Evolutionary conservation across 2,113 vertebrate genomes (phyloP), one percentile per base, ranked within the genome.

Genomic region (Chionodraco myersi): DNA sequence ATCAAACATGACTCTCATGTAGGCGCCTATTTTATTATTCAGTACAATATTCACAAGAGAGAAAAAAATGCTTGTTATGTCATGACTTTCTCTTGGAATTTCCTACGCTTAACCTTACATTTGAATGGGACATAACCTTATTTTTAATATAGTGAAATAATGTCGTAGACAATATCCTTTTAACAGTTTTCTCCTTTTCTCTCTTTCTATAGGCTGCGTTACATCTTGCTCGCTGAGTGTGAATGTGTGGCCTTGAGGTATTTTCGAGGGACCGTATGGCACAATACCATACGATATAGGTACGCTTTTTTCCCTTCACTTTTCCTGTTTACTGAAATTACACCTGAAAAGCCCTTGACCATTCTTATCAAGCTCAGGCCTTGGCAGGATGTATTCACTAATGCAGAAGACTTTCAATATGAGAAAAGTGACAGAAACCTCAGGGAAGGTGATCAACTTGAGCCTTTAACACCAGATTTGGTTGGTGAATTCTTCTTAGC

Each of bases 231-330:
- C 69, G 52, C 18, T 48, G 54, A 76, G 79, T 18, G 82, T 81
- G 88, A 87, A 86, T 89, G 82, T 89, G 62, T 75, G 91, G 86
- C 83, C 80, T 88, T 79, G 77, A 81, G 70, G 71, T 70, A 48
- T 82, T 90, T 88, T 51, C 26, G 5, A 92, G 82, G 65, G 83
- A 83, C 90, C 92, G 80, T 93, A 93, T 93, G 91, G 91, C 92
- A 92, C 90, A 91, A 86, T 82, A 90, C 83, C 71, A 57, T 85
- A 86, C 15, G 3, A 65, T 88, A 88, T 93, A 94, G 92, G 94
- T 94, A 91, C 89, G 92, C 51, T 34, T 11, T 57, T 59, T 54
- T 34, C 15, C 15, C 0, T n/a, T 57, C 18, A 4, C 2, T 0
- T 47, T 63, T 51, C 26, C 6, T 12, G 15, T 15, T 16, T 0